Evolutionary conservation across 2,113 vertebrate genomes (phyloP), one percentile per base, ranked within the genome.

Genomic region (Lepus timidus): DNA sequence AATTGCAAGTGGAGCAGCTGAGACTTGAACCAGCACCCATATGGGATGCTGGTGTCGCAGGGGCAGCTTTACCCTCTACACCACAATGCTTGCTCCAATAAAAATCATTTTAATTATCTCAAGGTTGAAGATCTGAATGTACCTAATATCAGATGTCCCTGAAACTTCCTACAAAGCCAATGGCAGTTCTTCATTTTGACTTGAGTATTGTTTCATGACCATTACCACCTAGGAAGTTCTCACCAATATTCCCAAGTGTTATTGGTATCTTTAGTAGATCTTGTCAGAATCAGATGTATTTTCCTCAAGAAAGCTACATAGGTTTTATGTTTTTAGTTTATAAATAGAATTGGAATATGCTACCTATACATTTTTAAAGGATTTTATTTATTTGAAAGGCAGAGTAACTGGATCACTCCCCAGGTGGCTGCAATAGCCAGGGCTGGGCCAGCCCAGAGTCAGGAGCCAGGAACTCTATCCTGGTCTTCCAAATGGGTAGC

Each of bases 331-430:
- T 93, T 96, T 86, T 52, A 78, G 68, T 83, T 93, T 86, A 83
- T 80, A 68, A 91, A 81, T 96, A 76, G 91, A 58, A 85, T 92
- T 76, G 36, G 27, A 16, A 95, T 7, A 52, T 90, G 44, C 22
- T 17, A 9, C 13, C 13, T 81, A 19, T 68, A 68, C n/a, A 22
- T 76, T 61, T 85, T 81, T 55, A 10, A 44, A 44, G 44, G 44
- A 44, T 44, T 44, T 44, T 44, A 44, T 44, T 6, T 44, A 44
- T 44, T 44, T 44, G 44, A 44, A 44, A 44, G 44, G 6, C 44
- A 44, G 44, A 44, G 44, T 8, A 44, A 44, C 44, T 44, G 44
- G 44, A 44, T 44, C 44, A 44, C 44, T 44, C 44, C 44, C 44
- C 44, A 44, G 44, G 7, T 44, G 44, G 44, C 44, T 44, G 44